Percentiles rank a stretch among this genome's conserved stretches.
phyloP scores from a whole-genome alignment of 2,888 invertebrate genomes.

The Morpho achilles region DNA sequence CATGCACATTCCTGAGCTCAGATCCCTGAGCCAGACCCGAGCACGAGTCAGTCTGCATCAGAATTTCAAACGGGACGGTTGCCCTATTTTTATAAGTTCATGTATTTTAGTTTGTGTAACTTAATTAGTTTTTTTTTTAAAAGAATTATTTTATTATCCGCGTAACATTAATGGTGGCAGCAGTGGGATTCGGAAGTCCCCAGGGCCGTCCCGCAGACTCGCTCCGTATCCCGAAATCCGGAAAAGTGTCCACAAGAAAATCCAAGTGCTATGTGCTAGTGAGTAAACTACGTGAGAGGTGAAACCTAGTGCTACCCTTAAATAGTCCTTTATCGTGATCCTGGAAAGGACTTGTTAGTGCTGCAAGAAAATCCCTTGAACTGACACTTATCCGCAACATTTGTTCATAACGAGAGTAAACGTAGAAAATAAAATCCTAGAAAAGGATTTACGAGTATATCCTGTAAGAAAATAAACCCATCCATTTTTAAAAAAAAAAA shows the following conservation, averaged over 20 bases:
- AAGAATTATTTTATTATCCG: no score
- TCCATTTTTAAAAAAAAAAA: not conserved
- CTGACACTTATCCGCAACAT: not conserved
- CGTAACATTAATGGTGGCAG: not conserved
- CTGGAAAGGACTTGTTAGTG: not conserved
- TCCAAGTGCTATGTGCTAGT: no score
- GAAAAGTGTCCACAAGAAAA: not conserved
- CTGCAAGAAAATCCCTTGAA: not conserved
- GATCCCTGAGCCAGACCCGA: no score
- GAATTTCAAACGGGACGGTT: no score
- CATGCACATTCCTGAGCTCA: no score
- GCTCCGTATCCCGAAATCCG: not conserved
- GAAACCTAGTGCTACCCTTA: not conserved
- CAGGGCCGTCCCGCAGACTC: not conserved
- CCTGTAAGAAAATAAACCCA: not conserved
- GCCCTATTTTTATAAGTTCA: no score
- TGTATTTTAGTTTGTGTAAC: no score
- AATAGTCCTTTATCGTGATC: not conserved
- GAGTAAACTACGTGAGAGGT: not conserved
- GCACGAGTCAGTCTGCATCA: no score
- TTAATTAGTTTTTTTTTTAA: no score
- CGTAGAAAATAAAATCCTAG: not conserved
- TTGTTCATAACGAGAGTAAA: not conserved
- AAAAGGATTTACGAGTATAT: not conserved
- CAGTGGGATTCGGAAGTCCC: not conserved